Base-by-base conservation (phyloP, 2,113 vertebrate genomes). In the Neogale vison region DNA sequence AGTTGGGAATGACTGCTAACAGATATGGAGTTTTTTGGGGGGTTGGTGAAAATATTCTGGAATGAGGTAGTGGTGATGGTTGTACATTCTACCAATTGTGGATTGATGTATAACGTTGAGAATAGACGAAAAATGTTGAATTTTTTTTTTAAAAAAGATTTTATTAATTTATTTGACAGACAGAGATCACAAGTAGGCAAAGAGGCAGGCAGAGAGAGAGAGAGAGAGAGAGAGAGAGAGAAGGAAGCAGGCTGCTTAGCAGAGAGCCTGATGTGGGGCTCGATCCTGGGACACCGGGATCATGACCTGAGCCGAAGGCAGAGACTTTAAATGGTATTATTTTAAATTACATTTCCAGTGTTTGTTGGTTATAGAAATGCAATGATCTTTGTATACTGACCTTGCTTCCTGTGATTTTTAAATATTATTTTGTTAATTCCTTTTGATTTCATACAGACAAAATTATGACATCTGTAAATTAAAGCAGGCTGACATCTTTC, bases 281-380 rank as follows among this genome's bases (percentile, higher is more conserved):
- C 15, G 1, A 52, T 52, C 15, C 52, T 1, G 4, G 52, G 52
- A 52, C 1, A 0, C 52, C 15, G 1, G 52, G 52, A 18, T 55
- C 52, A 55, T 55, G 52, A 55, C 52, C 52, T 55, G 17, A 55
- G 1, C 52, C 17, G 6, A 55, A 55, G 52, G 52, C 52, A 18
- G 52, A 55, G 52, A 17, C 52, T 55, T 55, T 55, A 55, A 55
- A n/a, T n/a, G n/a, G n/a, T n/a, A 45, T 76, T 45, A 26, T 45
- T 76, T 76, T 76, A 76, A 76, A 15, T 76, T 45, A 76, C 6
- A 29, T 76, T 15, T 45, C 72, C 72, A 76, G 39, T 76, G 23
- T 42, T 74, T 42, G 12, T 74, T 74, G 36, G 39, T 74, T 74
- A 74, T 13, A 42, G 71, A 42, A 42, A 74, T 42, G 18, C 36